A percentile compares a stretch with the other conserved stretches of the same genome.
These are phyloP conservation scores for Lepidocyrtinus sp. DNA, from an alignment of 2,888 invertebrate genomes.

Conservation along the genomic window DNA sequence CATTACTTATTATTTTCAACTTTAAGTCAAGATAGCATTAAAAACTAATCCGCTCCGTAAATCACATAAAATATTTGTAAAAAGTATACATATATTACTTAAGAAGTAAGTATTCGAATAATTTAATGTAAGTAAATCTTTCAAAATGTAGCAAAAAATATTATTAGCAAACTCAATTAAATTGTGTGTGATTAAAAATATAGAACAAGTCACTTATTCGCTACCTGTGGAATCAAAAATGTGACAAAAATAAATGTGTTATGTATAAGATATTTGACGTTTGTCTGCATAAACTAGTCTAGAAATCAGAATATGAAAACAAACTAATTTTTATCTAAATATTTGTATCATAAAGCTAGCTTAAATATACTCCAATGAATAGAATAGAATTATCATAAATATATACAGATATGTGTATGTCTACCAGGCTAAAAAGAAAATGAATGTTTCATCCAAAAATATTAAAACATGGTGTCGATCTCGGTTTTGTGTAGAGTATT, in stretches of 20 bases:
- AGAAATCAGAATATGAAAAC: too few species aligned
- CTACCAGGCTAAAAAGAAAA: too few species aligned
- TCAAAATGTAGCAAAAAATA: background rate
- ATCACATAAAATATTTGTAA: background rate
- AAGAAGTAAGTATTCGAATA: background rate
- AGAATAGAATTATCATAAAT: too few species aligned
- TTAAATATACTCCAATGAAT: too few species aligned
- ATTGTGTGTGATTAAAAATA: background rate
- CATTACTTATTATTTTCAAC: background rate
- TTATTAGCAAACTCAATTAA: background rate
- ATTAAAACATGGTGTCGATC: too few species aligned
- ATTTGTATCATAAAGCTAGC: too few species aligned
- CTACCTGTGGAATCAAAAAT: slow-evolving; percentile 43
- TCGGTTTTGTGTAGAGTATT: too few species aligned
- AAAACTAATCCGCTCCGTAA: background rate
- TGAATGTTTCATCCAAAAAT: too few species aligned
- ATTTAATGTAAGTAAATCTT: background rate
- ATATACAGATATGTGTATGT: too few species aligned
- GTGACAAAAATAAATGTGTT: background rate
- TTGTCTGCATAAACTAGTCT: too few species aligned
- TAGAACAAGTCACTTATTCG: slow-evolving; percentile 23
- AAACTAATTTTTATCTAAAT: too few species aligned
- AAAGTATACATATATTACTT: background rate
- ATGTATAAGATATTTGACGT: too few species aligned
- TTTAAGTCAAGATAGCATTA: background rate